These are phyloP conservation scores for Thysanoteuthis rhombus DNA, from an alignment of 2,888 invertebrate species.

Conservation along the genomic window DNA sequence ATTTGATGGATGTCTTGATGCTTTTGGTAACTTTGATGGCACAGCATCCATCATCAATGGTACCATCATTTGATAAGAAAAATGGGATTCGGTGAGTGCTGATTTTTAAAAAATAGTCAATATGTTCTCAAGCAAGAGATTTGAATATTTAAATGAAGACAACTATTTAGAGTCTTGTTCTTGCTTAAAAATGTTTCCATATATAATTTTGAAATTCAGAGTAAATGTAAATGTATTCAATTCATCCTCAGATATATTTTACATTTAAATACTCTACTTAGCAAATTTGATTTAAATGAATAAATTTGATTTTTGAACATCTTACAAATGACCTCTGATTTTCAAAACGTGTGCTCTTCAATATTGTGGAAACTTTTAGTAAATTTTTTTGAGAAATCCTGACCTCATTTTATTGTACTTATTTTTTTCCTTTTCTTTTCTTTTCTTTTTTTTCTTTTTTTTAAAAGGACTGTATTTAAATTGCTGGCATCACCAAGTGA, in stretches of 20 bases:
- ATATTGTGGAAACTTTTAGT: too few species aligned
- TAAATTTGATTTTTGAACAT: neutral
- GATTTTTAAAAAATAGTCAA: neutral
- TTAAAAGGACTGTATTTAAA: constrained; percentile 90
- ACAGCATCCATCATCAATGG: constrained; percentile 98
- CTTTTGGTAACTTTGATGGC: constrained; percentile 97
- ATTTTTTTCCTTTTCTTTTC: neutral
- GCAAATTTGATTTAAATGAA: too few species aligned
- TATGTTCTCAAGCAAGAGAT: neutral
- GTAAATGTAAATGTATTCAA: neutral
- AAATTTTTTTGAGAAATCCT: too few species aligned
- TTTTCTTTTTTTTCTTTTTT: neutral
- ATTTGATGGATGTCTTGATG: constrained; percentile 96
- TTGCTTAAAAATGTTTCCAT: neutral
- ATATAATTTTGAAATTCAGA: neutral
- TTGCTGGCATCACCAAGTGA: constrained; percentile 95
- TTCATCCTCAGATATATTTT: neutral
- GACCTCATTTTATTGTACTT: too few species aligned
- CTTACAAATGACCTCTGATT: neutral
- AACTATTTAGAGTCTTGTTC: neutral
- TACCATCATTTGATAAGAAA: constrained; percentile 97
- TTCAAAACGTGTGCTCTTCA: too few species aligned
- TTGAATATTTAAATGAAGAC: too few species aligned
- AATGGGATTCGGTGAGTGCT: constrained; percentile 78
- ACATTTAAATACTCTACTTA: too few species aligned